Percentiles rank a stretch among this genome's conserved stretches.
These are phyloP conservation scores for Myotis planiceps DNA, from an alignment of 2,797 vertebrate genomes.

Conservation along the genomic window DNA sequence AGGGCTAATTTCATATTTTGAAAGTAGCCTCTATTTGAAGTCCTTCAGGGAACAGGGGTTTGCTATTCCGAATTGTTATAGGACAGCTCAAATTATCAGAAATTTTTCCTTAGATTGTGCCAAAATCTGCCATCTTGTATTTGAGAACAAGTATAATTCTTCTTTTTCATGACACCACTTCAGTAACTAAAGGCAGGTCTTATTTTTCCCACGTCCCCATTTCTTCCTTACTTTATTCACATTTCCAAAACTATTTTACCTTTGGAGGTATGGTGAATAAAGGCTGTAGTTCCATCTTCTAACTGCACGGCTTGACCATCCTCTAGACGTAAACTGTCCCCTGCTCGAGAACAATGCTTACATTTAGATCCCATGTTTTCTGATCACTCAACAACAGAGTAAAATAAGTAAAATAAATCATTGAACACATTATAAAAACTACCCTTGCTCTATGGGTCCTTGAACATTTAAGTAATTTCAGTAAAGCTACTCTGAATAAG, in stretches of 20 bases:
- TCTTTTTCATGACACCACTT: background rate
- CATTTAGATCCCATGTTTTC: constrained; percentile 71
- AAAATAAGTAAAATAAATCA: background rate
- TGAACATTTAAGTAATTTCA: constrained; percentile 47
- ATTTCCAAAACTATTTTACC: constrained; percentile 86
- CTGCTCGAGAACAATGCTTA: constrained; percentile 85
- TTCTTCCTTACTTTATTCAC: background rate
- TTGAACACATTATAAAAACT: background rate
- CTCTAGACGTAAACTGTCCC: constrained; percentile 95
- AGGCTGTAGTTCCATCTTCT: constrained; percentile 98
- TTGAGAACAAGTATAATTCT: background rate
- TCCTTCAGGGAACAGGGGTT: background rate
- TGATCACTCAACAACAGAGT: background rate
- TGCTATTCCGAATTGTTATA: background rate
- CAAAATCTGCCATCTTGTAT: background rate
- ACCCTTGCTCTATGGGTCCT: background rate
- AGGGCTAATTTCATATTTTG: background rate
- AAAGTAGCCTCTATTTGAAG: background rate
- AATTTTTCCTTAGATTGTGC: background rate
- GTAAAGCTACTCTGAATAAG: constrained; percentile 15
- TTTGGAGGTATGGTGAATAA: constrained; percentile 97
- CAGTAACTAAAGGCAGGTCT: background rate
- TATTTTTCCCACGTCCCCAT: background rate
- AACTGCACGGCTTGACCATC: constrained; percentile 98
- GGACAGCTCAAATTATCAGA: background rate